Evolutionary conservation across 2,113 vertebrate genomes (phyloP).

Genomic region (Nothobranchius kuhntae): DNA sequence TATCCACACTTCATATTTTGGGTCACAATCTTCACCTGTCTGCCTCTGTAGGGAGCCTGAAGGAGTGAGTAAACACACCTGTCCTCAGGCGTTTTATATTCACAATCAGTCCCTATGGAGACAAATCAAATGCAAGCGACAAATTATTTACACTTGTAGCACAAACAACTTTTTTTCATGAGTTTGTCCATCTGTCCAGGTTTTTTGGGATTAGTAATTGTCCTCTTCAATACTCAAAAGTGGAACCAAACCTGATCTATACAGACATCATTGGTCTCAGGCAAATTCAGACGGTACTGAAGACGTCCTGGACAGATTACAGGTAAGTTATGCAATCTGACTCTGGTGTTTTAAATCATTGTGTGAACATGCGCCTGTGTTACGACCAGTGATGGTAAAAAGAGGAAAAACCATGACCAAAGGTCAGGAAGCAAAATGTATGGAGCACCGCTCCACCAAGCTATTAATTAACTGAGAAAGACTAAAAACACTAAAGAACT

Average conservation of each 20-base stretch:
- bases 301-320: conserved; percentile 22
- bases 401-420: too few relatives aligned
- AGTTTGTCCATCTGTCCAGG: background rate
- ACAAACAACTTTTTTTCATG: background rate
- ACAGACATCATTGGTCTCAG: conserved; percentile 35
- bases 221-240: background rate
- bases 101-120: background rate
- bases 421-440: too few relatives aligned
- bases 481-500: too few relatives aligned
- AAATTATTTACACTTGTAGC: too few relatives aligned
- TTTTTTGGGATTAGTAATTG: background rate
- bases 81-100: too few relatives aligned
- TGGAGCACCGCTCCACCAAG: too few relatives aligned
- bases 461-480: too few relatives aligned
- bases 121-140: background rate
- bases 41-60: conserved; percentile 23
- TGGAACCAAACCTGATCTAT: conserved; percentile 18
- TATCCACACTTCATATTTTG: conserved; percentile 87
- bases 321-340: conserved; percentile 8
- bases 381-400: too few relatives aligned
- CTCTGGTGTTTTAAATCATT: background rate
- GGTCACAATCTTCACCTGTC: conserved; percentile 82
- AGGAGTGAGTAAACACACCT: conserved; percentile 12
- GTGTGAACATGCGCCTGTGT: too few relatives aligned
- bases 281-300: conserved; percentile 10